Conservation (phyloP, 2,797 vertebrate genomes). For the Pangasius sanitwongsei region DNA sequence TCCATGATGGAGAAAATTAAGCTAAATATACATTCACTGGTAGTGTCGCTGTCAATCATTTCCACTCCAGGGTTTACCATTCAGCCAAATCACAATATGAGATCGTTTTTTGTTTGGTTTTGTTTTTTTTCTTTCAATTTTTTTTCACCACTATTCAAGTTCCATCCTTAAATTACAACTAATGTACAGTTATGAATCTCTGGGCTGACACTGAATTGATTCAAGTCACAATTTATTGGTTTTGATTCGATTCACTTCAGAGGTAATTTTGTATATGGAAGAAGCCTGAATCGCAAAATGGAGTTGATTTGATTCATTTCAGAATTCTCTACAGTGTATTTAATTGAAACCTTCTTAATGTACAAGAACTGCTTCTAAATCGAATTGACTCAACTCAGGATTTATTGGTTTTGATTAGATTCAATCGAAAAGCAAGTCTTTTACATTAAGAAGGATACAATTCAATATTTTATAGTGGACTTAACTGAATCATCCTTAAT, state of each 20-base stretch:
- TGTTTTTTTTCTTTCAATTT: background rate
- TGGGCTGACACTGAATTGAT: background rate
- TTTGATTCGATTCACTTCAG: background rate
- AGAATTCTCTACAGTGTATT: background rate
- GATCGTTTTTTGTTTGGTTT: background rate
- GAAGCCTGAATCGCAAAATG: background rate
- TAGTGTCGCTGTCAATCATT: slow-evolving; percentile 47
- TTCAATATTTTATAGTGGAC: too few relatives aligned
- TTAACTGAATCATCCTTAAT: background rate
- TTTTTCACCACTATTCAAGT: background rate
- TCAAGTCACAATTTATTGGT: background rate
- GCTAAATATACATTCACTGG: slow-evolving; percentile 41
- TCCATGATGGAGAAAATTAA: slow-evolving; percentile 47
- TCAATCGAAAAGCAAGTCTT: background rate
- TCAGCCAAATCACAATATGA: background rate
- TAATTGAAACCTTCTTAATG: background rate
- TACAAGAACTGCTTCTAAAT: background rate
- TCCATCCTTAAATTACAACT: background rate
- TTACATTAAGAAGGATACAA: background rate
- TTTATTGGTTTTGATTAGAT: background rate
- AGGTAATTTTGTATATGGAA: background rate
- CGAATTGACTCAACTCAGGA: background rate
- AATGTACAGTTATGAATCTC: background rate
- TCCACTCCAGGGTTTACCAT: background rate
- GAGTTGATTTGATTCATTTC: slow-evolving; percentile 5